A percentile compares a stretch with the other conserved stretches of the same genome.
phyloP scores from a whole-genome alignment of 1,140 invertebrate genomes.

The Caenorhabditis tropicalis region DNA sequence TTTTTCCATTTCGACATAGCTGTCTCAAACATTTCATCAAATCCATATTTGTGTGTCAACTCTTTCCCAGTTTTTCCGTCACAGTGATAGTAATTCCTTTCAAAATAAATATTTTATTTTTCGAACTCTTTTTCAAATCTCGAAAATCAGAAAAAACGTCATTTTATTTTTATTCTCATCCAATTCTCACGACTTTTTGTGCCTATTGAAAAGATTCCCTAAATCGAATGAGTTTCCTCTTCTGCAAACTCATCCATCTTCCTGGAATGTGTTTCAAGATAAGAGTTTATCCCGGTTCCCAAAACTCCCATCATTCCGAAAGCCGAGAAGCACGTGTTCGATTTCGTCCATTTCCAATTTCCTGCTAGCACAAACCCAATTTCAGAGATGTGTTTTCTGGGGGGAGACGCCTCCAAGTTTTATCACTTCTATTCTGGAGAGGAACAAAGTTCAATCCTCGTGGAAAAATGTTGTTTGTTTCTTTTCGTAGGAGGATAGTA shows the following conservation, averaged over 20 bases:
- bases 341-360: not conserved
- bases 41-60: not conserved
- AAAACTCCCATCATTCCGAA: not conserved
- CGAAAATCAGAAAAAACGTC: not conserved
- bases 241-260: slow-evolving; percentile 3
- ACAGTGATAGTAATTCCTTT: too few species aligned
- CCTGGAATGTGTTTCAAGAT: slow-evolving; percentile 28
- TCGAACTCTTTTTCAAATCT: not conserved
- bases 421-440: not conserved
- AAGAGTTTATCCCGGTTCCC: not conserved
- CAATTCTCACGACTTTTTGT: slow-evolving; percentile 37
- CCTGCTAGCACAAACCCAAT: not conserved
- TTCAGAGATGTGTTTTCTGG: not conserved
- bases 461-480: slow-evolving; percentile 5
- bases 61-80: too few species aligned
- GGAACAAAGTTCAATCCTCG: slow-evolving; percentile 32
- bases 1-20: not conserved
- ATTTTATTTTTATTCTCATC: not conserved
- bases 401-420: not conserved
- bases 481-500: not conserved
- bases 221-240: slow-evolving; percentile 30
- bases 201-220: slow-evolving; percentile 28
- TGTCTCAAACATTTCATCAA: not conserved
- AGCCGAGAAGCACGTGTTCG: not conserved
- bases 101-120: too few species aligned